Base-by-base conservation (phyloP, 2,888 invertebrate species). In the Heliconius aoede region DNA sequence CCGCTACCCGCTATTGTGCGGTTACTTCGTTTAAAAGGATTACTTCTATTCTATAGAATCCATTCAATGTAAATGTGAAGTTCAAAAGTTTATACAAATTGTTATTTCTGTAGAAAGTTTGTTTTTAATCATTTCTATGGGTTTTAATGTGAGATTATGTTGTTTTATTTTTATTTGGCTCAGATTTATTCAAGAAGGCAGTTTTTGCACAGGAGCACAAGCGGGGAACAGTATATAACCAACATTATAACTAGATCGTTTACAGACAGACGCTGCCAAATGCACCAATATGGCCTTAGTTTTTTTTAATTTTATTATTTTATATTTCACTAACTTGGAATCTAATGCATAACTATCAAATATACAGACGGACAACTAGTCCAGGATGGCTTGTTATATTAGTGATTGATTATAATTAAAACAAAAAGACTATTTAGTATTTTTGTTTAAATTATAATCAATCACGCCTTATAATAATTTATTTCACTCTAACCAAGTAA, bases 1-100 rank as follows among this genome's bases (percentile, higher is more conserved):
- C 64, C 28, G 71, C 58, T 60, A 40, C 46, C 55, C 73, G 64
- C 73, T 28, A 65, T 77, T 74, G 77, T 74, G 24, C 61, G 69
- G 32, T 58, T 71, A 51, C 74, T 60, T 67, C 74, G 72, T 77
- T 77, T 74, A 74, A 65, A 64, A 36, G 74, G 74, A 74, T 74
- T 77, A 77, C 71, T 72, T 40, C 77, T 36, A 74, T 65, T 40
- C 77, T 36, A 74, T 65, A 74, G 51, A 74, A 36, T 60, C 60
- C 32, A 60, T 71, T 72, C 72, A 72, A 36, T 58, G 40, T 58
- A 60, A 72, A 69, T 51, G 13, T 69, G 40, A 65, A 65, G 11
- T 65, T 36, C 24, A 24, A 65, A 65, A 36, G 36, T 36, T 36
- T 65, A 24, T 65, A 65, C 36, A 65, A 65, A 65, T 36, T 65